Conservation (phyloP, 35 echinoderm and acorn worm genomes). For the Hemicentrotus pulcherrimus region DNA sequence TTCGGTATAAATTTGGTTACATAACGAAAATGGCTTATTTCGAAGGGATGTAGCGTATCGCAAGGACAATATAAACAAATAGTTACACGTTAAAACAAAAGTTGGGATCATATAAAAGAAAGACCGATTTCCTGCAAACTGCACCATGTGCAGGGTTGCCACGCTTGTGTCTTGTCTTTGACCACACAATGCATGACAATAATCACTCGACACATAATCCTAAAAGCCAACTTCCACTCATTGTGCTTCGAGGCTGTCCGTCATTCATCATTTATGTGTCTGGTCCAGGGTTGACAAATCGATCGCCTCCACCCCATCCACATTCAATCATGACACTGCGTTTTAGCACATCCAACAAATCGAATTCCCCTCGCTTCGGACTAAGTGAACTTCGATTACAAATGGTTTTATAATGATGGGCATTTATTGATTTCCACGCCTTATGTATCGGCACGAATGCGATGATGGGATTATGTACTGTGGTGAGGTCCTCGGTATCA, state of each 20-base stretch:
- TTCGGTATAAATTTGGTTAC: too few species aligned
- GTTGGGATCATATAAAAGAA: too few species aligned
- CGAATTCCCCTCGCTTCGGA: background rate
- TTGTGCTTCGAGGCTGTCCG: background rate
- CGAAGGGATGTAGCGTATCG: too few species aligned
- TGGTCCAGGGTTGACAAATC: conserved; percentile 16
- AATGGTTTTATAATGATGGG: conserved; percentile 51
- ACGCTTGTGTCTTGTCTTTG: background rate
- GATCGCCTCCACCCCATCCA: background rate
- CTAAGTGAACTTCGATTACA: conserved; percentile 40
- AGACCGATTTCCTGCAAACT: too few species aligned
- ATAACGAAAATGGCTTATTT: too few species aligned
- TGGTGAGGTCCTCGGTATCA: background rate
- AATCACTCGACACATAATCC: background rate
- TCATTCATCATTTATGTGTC: conserved; percentile 29
- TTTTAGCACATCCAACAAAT: conserved; percentile 48
- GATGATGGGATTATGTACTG: background rate
- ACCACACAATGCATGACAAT: background rate
- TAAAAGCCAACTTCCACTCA: background rate
- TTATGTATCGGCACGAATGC: background rate
- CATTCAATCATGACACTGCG: conserved; percentile 32
- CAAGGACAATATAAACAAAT: too few species aligned
- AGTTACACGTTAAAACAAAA: too few species aligned
- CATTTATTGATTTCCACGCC: background rate
- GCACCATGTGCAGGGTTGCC: too few species aligned